These are phyloP conservation scores for Rhipidura dahli DNA, from an alignment of 2,113 vertebrate genomes.

Conservation along the genomic window DNA sequence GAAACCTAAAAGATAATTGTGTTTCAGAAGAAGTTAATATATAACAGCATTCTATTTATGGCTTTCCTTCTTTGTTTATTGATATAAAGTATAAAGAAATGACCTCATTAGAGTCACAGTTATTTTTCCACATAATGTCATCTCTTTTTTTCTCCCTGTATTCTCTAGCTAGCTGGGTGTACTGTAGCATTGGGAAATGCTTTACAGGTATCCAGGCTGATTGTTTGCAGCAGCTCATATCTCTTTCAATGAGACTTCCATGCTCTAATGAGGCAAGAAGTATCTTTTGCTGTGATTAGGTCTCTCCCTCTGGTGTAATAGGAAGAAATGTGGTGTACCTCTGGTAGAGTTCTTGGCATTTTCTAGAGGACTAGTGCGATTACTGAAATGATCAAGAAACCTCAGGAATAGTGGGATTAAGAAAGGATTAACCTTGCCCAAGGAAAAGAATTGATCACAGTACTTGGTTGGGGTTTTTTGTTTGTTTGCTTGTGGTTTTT, in stretches of 20 bases:
- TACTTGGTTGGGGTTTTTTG: neutral
- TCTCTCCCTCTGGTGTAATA: neutral
- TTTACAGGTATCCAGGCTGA: neutral
- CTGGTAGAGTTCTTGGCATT: neutral
- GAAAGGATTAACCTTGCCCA: neutral
- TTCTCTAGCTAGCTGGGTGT: neutral
- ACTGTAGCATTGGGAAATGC: neutral
- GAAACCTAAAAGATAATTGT: neutral
- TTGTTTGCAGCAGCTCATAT: neutral
- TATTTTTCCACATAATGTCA: neutral
- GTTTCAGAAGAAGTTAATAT: neutral
- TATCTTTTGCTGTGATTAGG: neutral
- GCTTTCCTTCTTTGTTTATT: neutral
- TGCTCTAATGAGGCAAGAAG: neutral
- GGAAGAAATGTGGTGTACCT: neutral
- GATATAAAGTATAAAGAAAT: neutral
- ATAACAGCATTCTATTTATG: neutral
- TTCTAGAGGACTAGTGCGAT: neutral
- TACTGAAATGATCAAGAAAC: neutral
- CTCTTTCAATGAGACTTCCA: neutral
- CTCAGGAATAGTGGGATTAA: neutral
- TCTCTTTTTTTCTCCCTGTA: neutral
- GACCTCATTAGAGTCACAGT: neutral
- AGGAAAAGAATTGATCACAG: neutral
- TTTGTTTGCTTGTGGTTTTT: neutral